Evolutionary conservation across 2,797 vertebrate genomes (phyloP), one percentile per base, ranked within the genome.

Genomic region (Rhinoraja longicauda): DNA sequence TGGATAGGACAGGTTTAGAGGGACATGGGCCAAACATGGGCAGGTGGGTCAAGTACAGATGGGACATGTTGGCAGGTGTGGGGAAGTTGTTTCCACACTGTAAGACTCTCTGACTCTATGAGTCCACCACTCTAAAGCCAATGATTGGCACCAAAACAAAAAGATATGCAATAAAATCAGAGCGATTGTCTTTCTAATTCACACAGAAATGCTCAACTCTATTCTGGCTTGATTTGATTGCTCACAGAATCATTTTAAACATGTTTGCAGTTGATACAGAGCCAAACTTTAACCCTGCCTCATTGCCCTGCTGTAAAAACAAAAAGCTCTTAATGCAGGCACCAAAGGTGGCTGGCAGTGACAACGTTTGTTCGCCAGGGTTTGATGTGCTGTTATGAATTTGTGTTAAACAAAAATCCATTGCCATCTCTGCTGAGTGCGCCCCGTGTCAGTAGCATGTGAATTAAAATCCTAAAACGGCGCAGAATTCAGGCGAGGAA

Each of bases 201-300:
- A 36, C 7, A 6, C n/a, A 88, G 10, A 84, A 62, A 59, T 84
- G 81, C 81, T 86, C 59, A 32, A 21, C 19, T 62, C n/a, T 62
- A 67, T 21, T 9, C 62, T 19, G 62, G 59, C 0, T 67, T 88
- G 84, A 88, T 67, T 36, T 88, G 84, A 88, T 64, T 67, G 62
- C 84, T 36, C 64, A 19, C 84, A 88, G 84, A 64, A 19, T 88
- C n/a, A 64, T 88, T 88, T 36, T 67, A 67, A 88, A 67, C 84
- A 88, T 88, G 59, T 88, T 88, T 88, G 62, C 84, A 88, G n/a
- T 88, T 88, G 32, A n/a, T 88, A 67, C 59, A 3, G n/a, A 32
- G 59, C 84, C 36, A 62, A 88, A 67, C 84, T 88, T 88, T 67
- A 88, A 36, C 84, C 84, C n/a, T 1, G 36, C 8, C 84, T 88